Evolutionary conservation across 2,797 vertebrate genomes (phyloP).

Genomic region (Rhabdophis nuchalis): DNA sequence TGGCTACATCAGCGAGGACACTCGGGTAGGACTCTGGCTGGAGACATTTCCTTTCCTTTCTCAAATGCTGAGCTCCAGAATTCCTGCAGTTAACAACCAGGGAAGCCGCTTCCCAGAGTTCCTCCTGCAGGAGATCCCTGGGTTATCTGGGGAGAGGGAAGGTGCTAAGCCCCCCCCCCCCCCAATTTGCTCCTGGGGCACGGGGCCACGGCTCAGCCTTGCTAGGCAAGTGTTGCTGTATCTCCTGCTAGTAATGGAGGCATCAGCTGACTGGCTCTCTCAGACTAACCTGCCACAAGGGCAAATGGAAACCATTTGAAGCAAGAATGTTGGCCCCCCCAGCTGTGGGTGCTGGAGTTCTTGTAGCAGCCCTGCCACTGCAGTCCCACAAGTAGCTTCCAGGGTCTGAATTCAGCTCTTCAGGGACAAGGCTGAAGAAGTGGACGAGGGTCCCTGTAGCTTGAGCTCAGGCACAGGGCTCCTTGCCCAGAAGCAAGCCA

Average conservation of each 20-base stretch:
- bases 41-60: not conserved
- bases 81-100: not conserved
- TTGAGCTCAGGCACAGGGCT: too few relatives aligned
- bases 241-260: not conserved
- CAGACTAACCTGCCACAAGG: not conserved
- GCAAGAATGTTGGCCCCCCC: not conserved
- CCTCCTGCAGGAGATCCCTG: too few relatives aligned
- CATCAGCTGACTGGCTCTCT: not conserved
- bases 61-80: not conserved
- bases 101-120: not conserved
- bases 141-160: not conserved
- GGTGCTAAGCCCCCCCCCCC: too few relatives aligned
- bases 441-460: too few relatives aligned
- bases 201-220: not conserved
- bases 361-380: not conserved
- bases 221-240: not conserved
- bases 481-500: not conserved
- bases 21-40: conserved; percentile 77
- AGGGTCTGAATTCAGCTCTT: not conserved
- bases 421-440: too few relatives aligned
- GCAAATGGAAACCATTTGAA: not conserved
- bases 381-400: not conserved
- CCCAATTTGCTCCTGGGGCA: not conserved
- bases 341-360: not conserved
- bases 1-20: conserved; percentile 96